phyloP scores from a whole-genome alignment of 2,888 invertebrate genomes.

The Stomorhina lunata region DNA sequence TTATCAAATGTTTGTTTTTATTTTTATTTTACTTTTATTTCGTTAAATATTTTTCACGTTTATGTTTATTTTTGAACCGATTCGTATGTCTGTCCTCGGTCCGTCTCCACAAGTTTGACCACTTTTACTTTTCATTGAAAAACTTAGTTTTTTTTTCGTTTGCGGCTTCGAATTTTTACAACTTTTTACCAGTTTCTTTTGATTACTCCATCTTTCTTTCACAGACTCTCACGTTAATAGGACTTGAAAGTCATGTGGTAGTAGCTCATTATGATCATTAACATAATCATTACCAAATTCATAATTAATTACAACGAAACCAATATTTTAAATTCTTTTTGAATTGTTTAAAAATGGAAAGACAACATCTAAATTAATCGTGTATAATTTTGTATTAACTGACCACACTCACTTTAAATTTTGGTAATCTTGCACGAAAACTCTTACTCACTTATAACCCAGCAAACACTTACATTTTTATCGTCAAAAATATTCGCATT shows the following conservation, averaged over 20 bases:
- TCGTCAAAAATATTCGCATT: no score
- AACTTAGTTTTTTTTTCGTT: constrained; percentile 27
- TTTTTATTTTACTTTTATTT: constrained; percentile 2
- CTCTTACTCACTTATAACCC: background rate
- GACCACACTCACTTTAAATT: constrained; percentile 41
- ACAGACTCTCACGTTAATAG: background rate
- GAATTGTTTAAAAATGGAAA: background rate
- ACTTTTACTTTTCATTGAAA: constrained; percentile 73
- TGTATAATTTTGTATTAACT: constrained; percentile 3
- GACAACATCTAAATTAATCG: background rate
- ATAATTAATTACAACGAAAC: background rate
- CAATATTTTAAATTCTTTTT: constrained; percentile 18
- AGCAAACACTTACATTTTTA: background rate
- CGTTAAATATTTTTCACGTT: constrained; percentile 7
- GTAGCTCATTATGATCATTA: background rate
- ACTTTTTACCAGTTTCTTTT: constrained; percentile 20
- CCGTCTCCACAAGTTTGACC: constrained; percentile 68
- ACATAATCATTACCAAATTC: background rate
- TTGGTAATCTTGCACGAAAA: constrained; percentile 57
- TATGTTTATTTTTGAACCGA: background rate
- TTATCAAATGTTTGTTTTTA: background rate
- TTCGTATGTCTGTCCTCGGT: background rate
- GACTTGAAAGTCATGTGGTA: background rate
- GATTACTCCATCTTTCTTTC: constrained; percentile 18
- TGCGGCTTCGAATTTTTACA: background rate